A percentile compares a stretch with the other conserved stretches of the same genome.
These are phyloP conservation scores for Rhopalosiphum padi DNA, from an alignment of 1,140 invertebrate genomes.

Conservation along the genomic window DNA sequence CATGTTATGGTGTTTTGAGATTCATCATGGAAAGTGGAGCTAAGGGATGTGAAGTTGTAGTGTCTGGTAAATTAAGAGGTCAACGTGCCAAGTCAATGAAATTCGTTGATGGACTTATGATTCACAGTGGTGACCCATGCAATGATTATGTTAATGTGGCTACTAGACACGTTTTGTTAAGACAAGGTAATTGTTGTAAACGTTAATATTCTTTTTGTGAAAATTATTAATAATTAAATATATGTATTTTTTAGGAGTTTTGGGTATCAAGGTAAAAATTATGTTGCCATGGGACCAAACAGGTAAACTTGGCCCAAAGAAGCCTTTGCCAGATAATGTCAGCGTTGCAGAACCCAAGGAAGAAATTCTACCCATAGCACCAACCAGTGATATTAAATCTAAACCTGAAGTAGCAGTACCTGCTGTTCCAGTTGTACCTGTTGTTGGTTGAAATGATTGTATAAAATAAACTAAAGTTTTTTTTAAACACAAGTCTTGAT, in stretches of 20 bases:
- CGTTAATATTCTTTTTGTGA: background rate
- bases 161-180: constrained; percentile 94
- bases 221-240: background rate
- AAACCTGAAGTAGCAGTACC: constrained; percentile 55
- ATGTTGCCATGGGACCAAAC: constrained; percentile 98
- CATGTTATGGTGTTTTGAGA: constrained; percentile 97
- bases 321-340: constrained; percentile 96
- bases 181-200: constrained; percentile 76
- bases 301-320: constrained; percentile 97
- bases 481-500: constrained; percentile 23
- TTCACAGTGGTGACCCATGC: constrained; percentile 98
- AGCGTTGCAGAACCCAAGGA: constrained; percentile 94
- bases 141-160: constrained; percentile 98
- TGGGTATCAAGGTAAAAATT: constrained; percentile 97
- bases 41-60: constrained; percentile 96
- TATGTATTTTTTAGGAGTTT: constrained; percentile 67
- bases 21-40: constrained; percentile 99
- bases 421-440: constrained; percentile 44
- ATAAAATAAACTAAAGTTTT: constrained; percentile 48
- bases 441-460: constrained; percentile 46
- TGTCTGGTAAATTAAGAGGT: constrained; percentile 97
- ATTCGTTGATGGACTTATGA: constrained; percentile 99
- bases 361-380: constrained; percentile 72
- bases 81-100: constrained; percentile 99
- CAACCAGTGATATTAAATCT: constrained; percentile 71